A percentile compares a stretch with the other conserved stretches of the same genome.
Evolutionary conservation across 2,888 invertebrate genomes (phyloP).

Genomic region (Celastrina argiolus): DNA sequence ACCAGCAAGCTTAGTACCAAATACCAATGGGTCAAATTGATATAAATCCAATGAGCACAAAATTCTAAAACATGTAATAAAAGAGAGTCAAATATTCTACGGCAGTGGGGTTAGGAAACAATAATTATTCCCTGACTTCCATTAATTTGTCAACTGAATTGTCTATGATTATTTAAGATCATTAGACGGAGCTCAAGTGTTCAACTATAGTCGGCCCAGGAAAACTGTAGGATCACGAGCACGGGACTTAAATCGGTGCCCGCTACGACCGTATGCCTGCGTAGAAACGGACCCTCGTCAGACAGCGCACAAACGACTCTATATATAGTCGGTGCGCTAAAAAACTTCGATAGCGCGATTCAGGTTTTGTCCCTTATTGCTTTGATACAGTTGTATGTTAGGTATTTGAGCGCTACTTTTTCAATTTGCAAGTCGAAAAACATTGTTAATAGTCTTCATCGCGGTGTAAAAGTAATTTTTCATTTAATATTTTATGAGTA

Average conservation of each 20-base stretch:
- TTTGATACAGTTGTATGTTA: background rate
- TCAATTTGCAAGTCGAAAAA: background rate
- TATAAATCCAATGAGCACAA: too few relatives aligned
- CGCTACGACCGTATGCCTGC: constrained; percentile 25
- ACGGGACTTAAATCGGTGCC: constrained; percentile 27
- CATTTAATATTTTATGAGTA: too few relatives aligned
- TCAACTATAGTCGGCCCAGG: constrained; percentile 1
- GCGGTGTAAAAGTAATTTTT: too few relatives aligned
- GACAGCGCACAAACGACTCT: background rate
- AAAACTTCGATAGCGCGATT: constrained; percentile 25
- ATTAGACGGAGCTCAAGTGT: constrained; percentile 14
- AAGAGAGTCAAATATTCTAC: constrained; percentile 14
- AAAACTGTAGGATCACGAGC: constrained; percentile 22
- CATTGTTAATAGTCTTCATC: too few relatives aligned
- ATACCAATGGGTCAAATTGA: too few relatives aligned
- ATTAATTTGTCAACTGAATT: constrained; percentile 11
- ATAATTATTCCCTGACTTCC: constrained; percentile 1
- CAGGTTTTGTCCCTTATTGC: constrained; percentile 4
- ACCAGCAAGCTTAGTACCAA: too few relatives aligned
- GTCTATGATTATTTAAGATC: background rate
- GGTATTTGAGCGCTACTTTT: background rate
- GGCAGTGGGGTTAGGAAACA: constrained; percentile 8
- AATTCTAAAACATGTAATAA: background rate
- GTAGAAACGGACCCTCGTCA: constrained; percentile 28
- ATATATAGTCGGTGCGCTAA: background rate